phyloP scores from a whole-genome alignment of 2,113 vertebrate species.

The Cheirogaleus medius region DNA sequence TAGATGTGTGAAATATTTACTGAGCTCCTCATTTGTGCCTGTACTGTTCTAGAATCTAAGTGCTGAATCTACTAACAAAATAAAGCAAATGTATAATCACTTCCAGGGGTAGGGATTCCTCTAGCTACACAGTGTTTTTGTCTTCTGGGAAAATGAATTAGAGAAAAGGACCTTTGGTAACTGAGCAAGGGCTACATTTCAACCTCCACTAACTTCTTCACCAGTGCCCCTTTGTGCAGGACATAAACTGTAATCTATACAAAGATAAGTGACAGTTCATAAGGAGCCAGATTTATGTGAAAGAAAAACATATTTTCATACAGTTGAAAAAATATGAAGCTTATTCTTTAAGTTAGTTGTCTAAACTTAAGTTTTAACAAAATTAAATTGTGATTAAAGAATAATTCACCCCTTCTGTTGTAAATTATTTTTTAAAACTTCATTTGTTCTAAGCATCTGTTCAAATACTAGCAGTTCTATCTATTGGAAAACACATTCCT shows the following conservation, averaged over 20 bases:
- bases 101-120: neutral
- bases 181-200: neutral
- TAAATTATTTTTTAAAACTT: conserved; percentile 29
- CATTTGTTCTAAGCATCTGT: conserved; percentile 1
- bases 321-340: neutral
- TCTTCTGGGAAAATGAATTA: neutral
- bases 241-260: neutral
- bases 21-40: neutral
- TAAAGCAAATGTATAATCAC: conserved; percentile 5
- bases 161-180: neutral
- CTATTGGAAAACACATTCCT: neutral
- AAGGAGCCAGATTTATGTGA: neutral
- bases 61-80: conserved; percentile 30
- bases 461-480: conserved; percentile 1
- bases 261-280: neutral
- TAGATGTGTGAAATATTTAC: neutral
- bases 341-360: conserved; percentile 17
- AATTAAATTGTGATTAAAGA: conserved; percentile 40
- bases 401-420: neutral
- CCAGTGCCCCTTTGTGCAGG: neutral
- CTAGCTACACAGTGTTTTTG: neutral
- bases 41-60: conserved; percentile 14
- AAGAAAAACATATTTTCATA: conserved; percentile 8
- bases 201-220: neutral
- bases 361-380: conserved; percentile 39